These are phyloP conservation scores for Pissodes strobi DNA, from an alignment of 1,140 invertebrate genomes.

Conservation along the genomic window DNA sequence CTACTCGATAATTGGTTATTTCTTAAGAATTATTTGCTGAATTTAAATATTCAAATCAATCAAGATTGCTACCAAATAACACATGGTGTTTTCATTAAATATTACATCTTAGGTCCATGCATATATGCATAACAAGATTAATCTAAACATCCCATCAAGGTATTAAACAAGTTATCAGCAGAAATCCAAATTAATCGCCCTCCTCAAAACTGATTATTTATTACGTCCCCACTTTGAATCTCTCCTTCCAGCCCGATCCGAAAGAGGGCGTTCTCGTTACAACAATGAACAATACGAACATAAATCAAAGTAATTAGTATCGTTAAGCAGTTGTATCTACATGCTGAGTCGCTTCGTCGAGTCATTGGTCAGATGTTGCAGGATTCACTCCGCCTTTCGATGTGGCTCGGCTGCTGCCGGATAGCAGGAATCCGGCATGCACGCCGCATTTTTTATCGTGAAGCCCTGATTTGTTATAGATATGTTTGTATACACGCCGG, in stretches of 20 bases:
- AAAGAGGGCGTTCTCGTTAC: slow-evolving; percentile 51
- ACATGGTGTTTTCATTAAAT: too few species aligned
- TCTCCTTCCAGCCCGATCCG: slow-evolving; percentile 13
- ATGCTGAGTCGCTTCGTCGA: slow-evolving; percentile 52
- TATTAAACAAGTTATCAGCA: background rate
- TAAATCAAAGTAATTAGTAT: slow-evolving; percentile 72
- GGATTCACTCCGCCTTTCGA: slow-evolving; percentile 53
- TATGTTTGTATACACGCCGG: slow-evolving; percentile 12
- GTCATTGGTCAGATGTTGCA: slow-evolving; percentile 51
- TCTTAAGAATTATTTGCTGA: too few species aligned
- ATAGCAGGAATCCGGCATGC: slow-evolving; percentile 46
- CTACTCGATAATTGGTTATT: too few species aligned
- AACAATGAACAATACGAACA: slow-evolving; percentile 62
- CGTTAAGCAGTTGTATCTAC: slow-evolving; percentile 58
- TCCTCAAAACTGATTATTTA: background rate
- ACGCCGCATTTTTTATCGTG: slow-evolving; percentile 23
- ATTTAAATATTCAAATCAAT: too few species aligned
- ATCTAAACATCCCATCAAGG: too few species aligned
- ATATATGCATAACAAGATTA: too few species aligned
- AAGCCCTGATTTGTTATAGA: slow-evolving; percentile 31
- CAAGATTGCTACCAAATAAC: too few species aligned
- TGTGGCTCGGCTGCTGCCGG: slow-evolving; percentile 38
- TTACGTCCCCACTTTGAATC: background rate
- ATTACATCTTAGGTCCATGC: too few species aligned
- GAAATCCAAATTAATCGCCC: background rate